These are phyloP conservation scores for Dipodomys ordii DNA, from an alignment of 2,113 vertebrate species.

Conservation along the genomic window DNA sequence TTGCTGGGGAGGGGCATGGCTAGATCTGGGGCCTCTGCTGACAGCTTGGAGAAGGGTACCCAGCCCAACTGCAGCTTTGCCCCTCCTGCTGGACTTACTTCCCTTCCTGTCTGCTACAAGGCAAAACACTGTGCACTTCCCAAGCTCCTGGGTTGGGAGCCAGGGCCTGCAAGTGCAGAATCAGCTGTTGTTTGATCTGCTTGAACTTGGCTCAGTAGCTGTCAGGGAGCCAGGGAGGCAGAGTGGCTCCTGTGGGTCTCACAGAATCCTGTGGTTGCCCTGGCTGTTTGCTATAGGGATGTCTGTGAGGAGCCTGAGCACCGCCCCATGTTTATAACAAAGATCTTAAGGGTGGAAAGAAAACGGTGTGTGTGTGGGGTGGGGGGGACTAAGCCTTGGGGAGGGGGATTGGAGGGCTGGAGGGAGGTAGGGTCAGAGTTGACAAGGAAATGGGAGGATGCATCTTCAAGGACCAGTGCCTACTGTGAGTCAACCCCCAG, in stretches of 20 bases:
- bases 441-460: not conserved
- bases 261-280: conserved; percentile 1
- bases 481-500: not conserved
- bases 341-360: not conserved
- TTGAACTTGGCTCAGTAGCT: not conserved
- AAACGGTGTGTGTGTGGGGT: not conserved
- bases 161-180: not conserved
- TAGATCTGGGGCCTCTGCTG: not conserved
- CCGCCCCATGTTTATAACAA: not conserved
- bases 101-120: not conserved
- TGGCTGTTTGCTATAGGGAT: conserved; percentile 31
- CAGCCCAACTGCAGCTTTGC: not conserved
- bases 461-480: conserved; percentile 43
- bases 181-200: not conserved
- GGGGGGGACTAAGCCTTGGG: not conserved
- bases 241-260: not conserved
- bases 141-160: not conserved
- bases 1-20: not conserved
- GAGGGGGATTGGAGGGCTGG: not conserved
- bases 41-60: not conserved
- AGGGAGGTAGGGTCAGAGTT: not conserved
- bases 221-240: not conserved
- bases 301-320: not conserved
- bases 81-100: not conserved
- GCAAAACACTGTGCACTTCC: not conserved